Evolutionary conservation across 2,888 invertebrate species (phyloP), one percentile per base, ranked within the genome.

Genomic region (Allacma fusca): DNA sequence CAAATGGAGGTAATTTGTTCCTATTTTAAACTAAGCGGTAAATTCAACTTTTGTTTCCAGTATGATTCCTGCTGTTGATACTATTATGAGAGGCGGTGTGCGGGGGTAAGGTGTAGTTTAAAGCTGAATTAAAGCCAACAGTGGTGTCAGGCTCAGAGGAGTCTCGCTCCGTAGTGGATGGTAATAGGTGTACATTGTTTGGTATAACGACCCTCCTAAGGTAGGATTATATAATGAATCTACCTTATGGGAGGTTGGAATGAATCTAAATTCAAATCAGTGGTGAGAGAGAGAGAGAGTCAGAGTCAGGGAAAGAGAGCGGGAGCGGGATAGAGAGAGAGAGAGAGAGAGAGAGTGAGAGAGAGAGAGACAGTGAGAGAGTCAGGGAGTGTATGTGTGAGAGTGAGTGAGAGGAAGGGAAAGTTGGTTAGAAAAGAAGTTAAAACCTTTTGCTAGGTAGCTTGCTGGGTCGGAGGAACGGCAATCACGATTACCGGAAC

Each of bases 401-500:
- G 4, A 2, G 26, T 13, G 28, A 67, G 26, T 26, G 26, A 67
- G 67, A 28, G 7, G 57, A 9, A 57, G 57, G 29, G 40, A 68
- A 34, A 68, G 40, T 34, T 40, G 29, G 28, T 50, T 34, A 34
- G 65, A 23, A 65, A 65, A 68, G 68, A 40, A 68, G 40, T 68
- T 40, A 65, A 24, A 24, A 16, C 68, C 34, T 29, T 40, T 34
- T 9, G 68, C 34, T 68, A 50, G 50, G 50, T 13, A 50, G 50
- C 19, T 50, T 50, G 50, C 19, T 50, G 50, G 50, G 50, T 68
- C 21, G 40, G 34, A 68, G 34, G 21, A 40, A 68, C n/a, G 62
- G 62, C 62, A 62, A 62, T 62, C 62, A 62, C 62, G 62, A 62
- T 62, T 62, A 62, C 62, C 62, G 62, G 62, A 62, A 62, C 62